Conservation (phyloP, 2,113 vertebrate genomes). For the Agelaius phoeniceus region DNA sequence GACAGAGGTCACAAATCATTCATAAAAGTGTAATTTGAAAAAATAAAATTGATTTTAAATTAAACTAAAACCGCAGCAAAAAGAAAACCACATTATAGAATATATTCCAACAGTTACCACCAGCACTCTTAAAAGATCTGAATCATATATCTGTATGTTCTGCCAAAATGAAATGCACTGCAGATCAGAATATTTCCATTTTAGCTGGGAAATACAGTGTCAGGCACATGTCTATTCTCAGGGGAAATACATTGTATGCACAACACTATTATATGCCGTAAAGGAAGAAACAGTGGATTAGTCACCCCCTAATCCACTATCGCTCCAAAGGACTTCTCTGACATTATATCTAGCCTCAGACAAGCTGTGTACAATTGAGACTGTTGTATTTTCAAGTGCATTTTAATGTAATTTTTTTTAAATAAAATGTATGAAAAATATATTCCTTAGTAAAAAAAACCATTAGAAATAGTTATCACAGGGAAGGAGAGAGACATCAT, state of each 20-base stretch:
- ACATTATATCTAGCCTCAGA: not conserved
- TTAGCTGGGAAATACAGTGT: not conserved
- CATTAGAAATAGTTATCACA: not conserved
- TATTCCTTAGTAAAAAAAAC: not conserved
- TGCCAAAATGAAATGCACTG: not conserved
- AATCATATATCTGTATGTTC: not conserved
- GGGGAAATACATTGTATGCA: not conserved
- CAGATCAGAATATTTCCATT: not conserved
- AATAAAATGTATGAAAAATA: not conserved
- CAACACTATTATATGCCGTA: not conserved
- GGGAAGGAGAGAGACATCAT: not conserved
- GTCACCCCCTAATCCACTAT: not conserved
- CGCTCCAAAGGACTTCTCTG: not conserved
- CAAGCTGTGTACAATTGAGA: not conserved
- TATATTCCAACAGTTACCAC: not conserved
- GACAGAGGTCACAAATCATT: not conserved
- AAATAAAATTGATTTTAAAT: not conserved
- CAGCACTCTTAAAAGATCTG: not conserved
- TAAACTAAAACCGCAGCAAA: not conserved
- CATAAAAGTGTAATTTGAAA: not conserved
- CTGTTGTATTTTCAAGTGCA: not conserved
- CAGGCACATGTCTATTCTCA: not conserved
- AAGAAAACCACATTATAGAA: not conserved
- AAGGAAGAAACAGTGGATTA: not conserved
- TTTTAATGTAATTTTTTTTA: not conserved